Conservation (phyloP, 2,888 invertebrate genomes). For the Oscheius myriophilus region DNA sequence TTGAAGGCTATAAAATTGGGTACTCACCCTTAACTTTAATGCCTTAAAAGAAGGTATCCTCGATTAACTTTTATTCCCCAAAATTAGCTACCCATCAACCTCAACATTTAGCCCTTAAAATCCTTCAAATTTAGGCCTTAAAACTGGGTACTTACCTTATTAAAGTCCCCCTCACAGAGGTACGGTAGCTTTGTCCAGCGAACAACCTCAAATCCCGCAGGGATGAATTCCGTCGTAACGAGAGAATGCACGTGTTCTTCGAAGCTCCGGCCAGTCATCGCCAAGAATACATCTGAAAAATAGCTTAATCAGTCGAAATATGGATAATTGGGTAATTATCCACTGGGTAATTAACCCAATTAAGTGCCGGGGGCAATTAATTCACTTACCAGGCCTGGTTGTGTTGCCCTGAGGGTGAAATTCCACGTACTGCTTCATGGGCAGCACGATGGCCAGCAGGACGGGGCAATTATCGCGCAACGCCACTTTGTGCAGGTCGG, state of each 20-base stretch:
- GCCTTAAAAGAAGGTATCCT: too few species aligned
- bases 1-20: too few species aligned
- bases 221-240: constrained; percentile 77
- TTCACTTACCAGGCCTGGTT: constrained; percentile 50
- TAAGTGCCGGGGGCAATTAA: too few species aligned
- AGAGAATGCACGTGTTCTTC: constrained; percentile 82
- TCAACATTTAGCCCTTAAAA: too few species aligned
- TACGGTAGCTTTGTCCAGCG: constrained; percentile 92
- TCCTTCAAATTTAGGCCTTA: too few species aligned
- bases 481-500: constrained; percentile 80
- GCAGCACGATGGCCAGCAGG: constrained; percentile 88
- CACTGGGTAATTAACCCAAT: too few species aligned
- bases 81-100: too few species aligned
- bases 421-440: constrained; percentile 93
- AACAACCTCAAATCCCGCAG: constrained; percentile 80
- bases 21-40: too few species aligned
- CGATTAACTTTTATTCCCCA: too few species aligned
- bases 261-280: constrained; percentile 71
- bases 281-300: constrained; percentile 69
- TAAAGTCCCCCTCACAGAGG: constrained; percentile 89
- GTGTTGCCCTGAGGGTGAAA: constrained; percentile 65
- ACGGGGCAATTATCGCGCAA: constrained; percentile 75
- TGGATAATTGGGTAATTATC: too few species aligned
- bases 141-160: constrained; percentile 39
- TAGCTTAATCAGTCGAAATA: background rate